Conservation (phyloP, 2,797 vertebrate genomes). For the Sarcophilus harrisii region DNA sequence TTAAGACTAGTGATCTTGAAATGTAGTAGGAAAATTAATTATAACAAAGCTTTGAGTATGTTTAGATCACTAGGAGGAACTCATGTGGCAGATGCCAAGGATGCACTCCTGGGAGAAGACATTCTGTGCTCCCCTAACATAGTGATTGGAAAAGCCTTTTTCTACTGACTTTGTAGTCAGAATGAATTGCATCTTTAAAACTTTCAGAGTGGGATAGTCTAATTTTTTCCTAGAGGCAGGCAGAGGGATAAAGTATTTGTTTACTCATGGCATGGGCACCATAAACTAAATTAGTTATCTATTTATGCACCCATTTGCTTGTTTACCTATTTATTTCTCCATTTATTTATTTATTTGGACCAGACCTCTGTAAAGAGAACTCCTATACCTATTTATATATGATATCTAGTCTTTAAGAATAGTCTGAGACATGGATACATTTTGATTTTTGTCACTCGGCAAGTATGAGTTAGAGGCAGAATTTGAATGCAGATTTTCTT, state of each 20-base stretch:
- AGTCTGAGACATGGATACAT: not conserved
- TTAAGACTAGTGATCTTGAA: not conserved
- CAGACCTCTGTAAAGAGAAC: not conserved
- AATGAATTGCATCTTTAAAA: not conserved
- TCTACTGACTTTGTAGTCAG: not conserved
- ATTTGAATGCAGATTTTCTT: not conserved
- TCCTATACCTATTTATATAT: not conserved
- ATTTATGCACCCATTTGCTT: not conserved
- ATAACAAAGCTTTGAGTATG: not conserved
- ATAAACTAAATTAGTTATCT: not conserved
- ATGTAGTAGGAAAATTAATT: not conserved
- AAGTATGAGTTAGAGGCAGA: not conserved
- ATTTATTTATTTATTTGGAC: not conserved
- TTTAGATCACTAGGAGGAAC: not conserved
- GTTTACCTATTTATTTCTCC: not conserved
- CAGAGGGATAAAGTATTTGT: not conserved
- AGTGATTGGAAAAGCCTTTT: not conserved
- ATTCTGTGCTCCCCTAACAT: not conserved
- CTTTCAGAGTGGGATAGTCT: not conserved
- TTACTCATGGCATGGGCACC: not conserved
- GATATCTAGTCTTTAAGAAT: not conserved
- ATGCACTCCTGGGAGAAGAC: not conserved
- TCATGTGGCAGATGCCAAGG: not conserved
- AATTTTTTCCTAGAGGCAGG: not conserved
- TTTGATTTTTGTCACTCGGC: not conserved